Evolutionary conservation across 2,888 invertebrate genomes (phyloP).

Genomic region (Ophion obscuratus): DNA sequence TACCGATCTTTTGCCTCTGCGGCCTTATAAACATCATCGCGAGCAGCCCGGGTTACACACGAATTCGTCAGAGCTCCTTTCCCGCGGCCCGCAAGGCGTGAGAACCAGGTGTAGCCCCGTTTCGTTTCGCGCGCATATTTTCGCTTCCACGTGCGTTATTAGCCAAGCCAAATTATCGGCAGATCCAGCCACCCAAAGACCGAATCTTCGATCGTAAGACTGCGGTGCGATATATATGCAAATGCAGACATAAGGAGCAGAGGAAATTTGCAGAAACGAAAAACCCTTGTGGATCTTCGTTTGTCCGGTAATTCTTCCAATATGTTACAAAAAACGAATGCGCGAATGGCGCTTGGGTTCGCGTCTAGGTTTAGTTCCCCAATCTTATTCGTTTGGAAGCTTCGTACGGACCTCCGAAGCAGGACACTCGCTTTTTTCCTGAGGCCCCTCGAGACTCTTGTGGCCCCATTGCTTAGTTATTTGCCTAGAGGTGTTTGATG

Average conservation of each 20-base stretch:
- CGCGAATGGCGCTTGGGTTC: not conserved
- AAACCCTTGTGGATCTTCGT: not conserved
- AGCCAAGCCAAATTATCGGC: constrained; percentile 5
- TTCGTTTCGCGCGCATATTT: constrained; percentile 20
- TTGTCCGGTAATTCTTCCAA: not conserved
- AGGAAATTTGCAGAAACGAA: not conserved
- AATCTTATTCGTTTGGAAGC: no score
- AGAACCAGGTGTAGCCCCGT: constrained; percentile 68
- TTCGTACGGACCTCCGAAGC: no score
- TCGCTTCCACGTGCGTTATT: constrained; percentile 19
- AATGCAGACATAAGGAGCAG: not conserved
- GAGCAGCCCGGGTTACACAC: constrained; percentile 61
- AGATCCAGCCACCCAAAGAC: not conserved
- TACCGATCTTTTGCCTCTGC: constrained; percentile 55
- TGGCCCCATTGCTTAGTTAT: no score
- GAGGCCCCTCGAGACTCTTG: no score
- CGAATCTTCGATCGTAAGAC: not conserved
- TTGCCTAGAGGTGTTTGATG: no score
- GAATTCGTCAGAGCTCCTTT: constrained; percentile 57
- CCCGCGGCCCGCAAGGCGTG: constrained; percentile 65
- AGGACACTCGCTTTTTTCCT: no score
- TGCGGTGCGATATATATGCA: not conserved
- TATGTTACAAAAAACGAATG: not conserved
- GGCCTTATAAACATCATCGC: constrained; percentile 55
- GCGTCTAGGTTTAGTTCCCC: no score